phyloP scores from a whole-genome alignment of 2,797 vertebrate genomes.

The Typhlichthys subterraneus region DNA sequence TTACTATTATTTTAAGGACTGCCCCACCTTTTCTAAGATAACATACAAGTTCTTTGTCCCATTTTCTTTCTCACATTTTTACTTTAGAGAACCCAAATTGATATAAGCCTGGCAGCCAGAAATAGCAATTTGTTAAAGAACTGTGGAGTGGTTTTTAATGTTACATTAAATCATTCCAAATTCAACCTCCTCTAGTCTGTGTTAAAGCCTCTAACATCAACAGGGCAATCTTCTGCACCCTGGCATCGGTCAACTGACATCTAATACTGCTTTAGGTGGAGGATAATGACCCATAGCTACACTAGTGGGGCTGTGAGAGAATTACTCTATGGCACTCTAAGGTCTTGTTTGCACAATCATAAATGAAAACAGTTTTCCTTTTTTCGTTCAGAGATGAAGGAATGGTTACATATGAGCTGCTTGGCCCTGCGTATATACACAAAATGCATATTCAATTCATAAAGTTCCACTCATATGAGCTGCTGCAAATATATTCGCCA shows the following conservation, averaged over 20 bases:
- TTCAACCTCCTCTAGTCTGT: constrained; percentile 58
- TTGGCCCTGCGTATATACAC: no score
- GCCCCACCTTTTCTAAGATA: no score
- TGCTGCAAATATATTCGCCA: no score
- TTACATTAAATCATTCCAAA: constrained; percentile 79
- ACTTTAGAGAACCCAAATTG: constrained; percentile 47
- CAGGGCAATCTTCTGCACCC: constrained; percentile 55
- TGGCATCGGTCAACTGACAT: constrained; percentile 58
- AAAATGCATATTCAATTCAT: no score
- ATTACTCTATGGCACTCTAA: neutral
- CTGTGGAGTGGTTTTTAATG: constrained; percentile 70
- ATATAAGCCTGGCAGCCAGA: constrained; percentile 53
- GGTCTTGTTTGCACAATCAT: constrained; percentile 38
- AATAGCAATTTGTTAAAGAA: constrained; percentile 75
- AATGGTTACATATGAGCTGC: no score
- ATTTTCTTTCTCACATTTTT: constrained; percentile 19
- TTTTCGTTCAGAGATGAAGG: neutral
- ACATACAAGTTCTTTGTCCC: no score
- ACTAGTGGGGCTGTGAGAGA: constrained; percentile 6
- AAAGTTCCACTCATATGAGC: no score
- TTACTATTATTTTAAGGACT: constrained; percentile 4
- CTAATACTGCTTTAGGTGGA: constrained; percentile 62
- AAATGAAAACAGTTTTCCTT: constrained; percentile 9
- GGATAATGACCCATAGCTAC: constrained; percentile 33
- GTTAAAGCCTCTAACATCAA: constrained; percentile 70